phyloP scores from a whole-genome alignment of 2,113 vertebrate species.

The Mandrillus leucophaeus region DNA sequence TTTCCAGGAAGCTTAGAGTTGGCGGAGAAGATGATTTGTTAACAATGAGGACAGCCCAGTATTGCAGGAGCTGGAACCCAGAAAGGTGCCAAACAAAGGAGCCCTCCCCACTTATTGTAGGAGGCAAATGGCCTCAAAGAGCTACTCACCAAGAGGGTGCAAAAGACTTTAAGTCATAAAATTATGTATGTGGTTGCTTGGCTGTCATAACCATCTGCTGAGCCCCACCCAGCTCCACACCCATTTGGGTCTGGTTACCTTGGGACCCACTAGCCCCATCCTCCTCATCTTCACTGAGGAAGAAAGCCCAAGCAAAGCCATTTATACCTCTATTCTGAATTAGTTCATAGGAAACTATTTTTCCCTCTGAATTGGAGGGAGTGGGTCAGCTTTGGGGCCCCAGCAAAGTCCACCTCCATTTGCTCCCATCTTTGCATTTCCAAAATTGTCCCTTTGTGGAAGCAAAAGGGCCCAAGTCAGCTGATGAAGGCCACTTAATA shows the following conservation, averaged over 20 bases:
- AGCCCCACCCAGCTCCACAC: not conserved
- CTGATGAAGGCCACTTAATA: not conserved
- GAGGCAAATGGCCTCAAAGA: not conserved
- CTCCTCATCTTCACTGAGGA: not conserved
- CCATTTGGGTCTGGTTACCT: not conserved
- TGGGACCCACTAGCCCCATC: not conserved
- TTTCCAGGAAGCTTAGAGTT: not conserved
- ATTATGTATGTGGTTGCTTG: fast-evolving
- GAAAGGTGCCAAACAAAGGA: not conserved
- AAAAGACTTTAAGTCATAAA: not conserved
- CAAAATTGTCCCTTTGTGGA: not conserved
- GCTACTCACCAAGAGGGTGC: not conserved
- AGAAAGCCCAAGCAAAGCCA: not conserved
- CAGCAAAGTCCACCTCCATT: not conserved
- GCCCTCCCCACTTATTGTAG: too few species aligned
- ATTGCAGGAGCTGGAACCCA: fast-evolving
- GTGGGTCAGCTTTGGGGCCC: not conserved
- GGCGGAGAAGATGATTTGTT: not conserved
- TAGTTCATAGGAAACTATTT: not conserved
- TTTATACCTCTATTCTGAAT: not conserved
- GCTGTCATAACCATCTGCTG: not conserved
- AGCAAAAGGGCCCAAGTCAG: not conserved
- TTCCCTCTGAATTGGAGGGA: not conserved
- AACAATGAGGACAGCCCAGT: not conserved
- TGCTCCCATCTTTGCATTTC: not conserved